A percentile compares a stretch with the other conserved stretches of the same genome.
phyloP scores from a whole-genome alignment of 2,888 invertebrate species.

The Nemoura dubitans region DNA sequence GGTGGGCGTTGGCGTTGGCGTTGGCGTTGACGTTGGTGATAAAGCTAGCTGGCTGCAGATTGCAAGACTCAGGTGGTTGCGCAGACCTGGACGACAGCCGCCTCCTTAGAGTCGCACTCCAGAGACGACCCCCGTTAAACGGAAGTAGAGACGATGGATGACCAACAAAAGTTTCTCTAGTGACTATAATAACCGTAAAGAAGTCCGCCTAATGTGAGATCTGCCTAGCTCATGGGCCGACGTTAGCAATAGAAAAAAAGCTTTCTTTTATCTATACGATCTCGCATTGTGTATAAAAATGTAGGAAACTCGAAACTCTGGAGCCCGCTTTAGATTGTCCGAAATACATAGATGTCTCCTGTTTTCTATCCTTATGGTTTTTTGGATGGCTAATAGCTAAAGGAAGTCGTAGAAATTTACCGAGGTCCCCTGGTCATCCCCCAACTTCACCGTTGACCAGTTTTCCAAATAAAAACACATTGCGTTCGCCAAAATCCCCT shows the following conservation, averaged over 20 bases:
- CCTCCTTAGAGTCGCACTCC: background rate
- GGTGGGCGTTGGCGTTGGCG: too few relatives aligned
- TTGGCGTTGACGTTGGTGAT: too few relatives aligned
- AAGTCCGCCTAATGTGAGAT: background rate
- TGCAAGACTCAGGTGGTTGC: conserved; percentile 2
- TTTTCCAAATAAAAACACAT: background rate
- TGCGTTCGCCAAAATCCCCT: background rate
- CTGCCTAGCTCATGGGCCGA: background rate
- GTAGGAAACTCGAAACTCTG: background rate
- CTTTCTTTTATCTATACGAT: background rate
- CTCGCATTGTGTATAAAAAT: background rate
- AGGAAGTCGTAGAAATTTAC: background rate
- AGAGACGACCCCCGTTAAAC: background rate
- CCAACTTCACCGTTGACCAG: background rate
- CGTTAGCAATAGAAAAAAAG: background rate
- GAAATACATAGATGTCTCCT: background rate
- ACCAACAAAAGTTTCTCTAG: conserved; percentile 18
- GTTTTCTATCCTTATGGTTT: background rate
- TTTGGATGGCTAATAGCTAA: background rate
- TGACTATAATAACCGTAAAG: conserved; percentile 14
- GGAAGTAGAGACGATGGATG: background rate
- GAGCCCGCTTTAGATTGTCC: background rate
- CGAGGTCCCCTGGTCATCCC: background rate
- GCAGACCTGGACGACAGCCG: background rate
- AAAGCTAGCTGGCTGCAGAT: background rate